Evolutionary conservation across 2,797 vertebrate genomes (phyloP).

Genomic region (Rhincodon typus): DNA sequence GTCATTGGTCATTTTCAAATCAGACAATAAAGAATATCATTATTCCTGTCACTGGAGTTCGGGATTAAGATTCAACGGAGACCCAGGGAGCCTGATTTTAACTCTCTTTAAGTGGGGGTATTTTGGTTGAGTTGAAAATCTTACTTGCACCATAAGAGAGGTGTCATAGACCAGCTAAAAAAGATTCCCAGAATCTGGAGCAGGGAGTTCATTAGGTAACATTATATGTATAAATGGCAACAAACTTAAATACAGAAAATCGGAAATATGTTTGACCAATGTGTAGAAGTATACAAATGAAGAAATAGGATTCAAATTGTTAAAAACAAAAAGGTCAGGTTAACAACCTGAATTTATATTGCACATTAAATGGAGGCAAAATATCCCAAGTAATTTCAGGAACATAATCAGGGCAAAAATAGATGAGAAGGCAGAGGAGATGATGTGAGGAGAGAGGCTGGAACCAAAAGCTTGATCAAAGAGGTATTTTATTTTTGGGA

Average conservation of each 20-base stretch:
- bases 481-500: not conserved
- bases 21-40: not conserved
- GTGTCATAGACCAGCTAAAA: not conserved
- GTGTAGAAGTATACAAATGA: not conserved
- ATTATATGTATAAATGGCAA: not conserved
- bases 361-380: not conserved
- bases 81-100: no score
- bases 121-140: no score
- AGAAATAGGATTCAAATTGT: not conserved
- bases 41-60: not conserved
- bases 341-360: not conserved
- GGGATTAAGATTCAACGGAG: not conserved
- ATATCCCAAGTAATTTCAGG: not conserved
- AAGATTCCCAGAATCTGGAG: not conserved
- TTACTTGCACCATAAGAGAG: not conserved
- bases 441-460: not conserved
- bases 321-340: not conserved
- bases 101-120: no score
- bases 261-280: not conserved
- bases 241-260: not conserved
- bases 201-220: not conserved
- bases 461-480: not conserved
- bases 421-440: not conserved
- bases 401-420: not conserved
- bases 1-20: not conserved